Conservation (phyloP, 92 coral and sea anemone species). For the Porites lobata region DNA sequence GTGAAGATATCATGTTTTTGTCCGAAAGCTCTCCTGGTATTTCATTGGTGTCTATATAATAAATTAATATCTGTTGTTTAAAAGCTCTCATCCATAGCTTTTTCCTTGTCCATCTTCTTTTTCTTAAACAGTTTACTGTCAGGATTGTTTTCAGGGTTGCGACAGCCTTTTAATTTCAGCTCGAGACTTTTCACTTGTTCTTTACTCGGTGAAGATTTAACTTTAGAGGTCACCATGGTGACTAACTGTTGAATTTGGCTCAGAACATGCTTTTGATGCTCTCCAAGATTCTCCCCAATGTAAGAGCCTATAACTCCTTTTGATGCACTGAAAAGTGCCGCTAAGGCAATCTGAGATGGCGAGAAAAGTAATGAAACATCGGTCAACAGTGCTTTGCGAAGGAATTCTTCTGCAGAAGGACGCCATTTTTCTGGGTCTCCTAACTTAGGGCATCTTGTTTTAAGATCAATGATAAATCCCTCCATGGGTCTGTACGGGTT, state of each 20-base stretch:
- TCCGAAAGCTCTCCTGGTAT: no score
- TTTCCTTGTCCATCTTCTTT: conserved; percentile 66
- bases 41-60: background rate
- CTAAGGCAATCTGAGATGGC: conserved; percentile 97
- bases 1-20: no score
- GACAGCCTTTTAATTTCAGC: conserved; percentile 78
- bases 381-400: conserved; percentile 74
- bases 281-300: conserved; percentile 68
- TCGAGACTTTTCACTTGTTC: conserved; percentile 79
- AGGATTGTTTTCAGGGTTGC: conserved; percentile 92
- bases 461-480: conserved; percentile 94
- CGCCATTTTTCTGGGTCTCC: conserved; percentile 90
- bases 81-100: conserved; percentile 52
- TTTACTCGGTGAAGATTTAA: conserved; percentile 31
- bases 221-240: conserved; percentile 42
- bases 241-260: conserved; percentile 52
- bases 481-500: conserved; percentile 96
- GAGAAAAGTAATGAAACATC: conserved; percentile 82
- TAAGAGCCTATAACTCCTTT: conserved; percentile 62
- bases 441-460: conserved; percentile 72
- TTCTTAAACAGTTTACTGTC: conserved; percentile 82
- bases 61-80: background rate
- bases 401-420: conserved; percentile 81
- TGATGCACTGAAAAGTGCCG: conserved; percentile 81
- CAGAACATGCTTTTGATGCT: conserved; percentile 50